Conservation (phyloP, 2,113 vertebrate species). For the Leptobrachium leishanense region DNA sequence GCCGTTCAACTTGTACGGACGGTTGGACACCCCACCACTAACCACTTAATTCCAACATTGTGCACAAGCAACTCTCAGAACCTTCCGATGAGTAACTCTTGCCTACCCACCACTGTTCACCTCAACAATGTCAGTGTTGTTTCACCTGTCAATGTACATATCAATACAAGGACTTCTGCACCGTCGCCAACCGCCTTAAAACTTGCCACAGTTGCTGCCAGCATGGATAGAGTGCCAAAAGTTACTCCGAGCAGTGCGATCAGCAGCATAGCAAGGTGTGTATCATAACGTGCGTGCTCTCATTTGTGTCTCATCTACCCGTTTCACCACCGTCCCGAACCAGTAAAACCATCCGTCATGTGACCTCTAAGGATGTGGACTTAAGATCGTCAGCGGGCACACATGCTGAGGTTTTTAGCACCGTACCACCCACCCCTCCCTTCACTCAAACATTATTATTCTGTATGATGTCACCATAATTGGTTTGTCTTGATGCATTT, state of each 20-base stretch:
- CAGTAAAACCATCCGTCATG: too few species aligned
- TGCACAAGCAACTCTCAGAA: conserved; percentile 79
- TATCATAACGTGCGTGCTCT: fast-evolving
- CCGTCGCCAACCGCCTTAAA: conserved; percentile 92
- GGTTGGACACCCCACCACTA: conserved; percentile 77
- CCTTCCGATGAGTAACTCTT: conserved; percentile 83
- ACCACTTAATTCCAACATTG: conserved; percentile 79
- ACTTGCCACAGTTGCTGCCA: conserved; percentile 87
- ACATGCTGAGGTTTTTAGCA: too few species aligned
- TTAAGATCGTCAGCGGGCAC: too few species aligned
- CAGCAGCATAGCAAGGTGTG: conserved; percentile 83
- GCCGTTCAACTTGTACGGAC: conserved; percentile 80
- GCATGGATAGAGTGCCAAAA: conserved; percentile 87
- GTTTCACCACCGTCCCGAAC: too few species aligned
- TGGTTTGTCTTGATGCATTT: too few species aligned
- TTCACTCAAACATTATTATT: too few species aligned
- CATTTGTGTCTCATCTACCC: neutral
- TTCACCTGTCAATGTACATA: conserved; percentile 85
- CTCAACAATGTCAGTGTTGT: conserved; percentile 84
- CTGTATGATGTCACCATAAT: too few species aligned
- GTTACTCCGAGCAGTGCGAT: conserved; percentile 86
- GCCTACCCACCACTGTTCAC: conserved; percentile 77
- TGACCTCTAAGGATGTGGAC: too few species aligned
- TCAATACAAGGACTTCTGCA: conserved; percentile 81
- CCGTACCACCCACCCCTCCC: too few species aligned